Evolutionary conservation across 2,113 vertebrate genomes (phyloP).

Genomic region (Terrapene triunguis): DNA sequence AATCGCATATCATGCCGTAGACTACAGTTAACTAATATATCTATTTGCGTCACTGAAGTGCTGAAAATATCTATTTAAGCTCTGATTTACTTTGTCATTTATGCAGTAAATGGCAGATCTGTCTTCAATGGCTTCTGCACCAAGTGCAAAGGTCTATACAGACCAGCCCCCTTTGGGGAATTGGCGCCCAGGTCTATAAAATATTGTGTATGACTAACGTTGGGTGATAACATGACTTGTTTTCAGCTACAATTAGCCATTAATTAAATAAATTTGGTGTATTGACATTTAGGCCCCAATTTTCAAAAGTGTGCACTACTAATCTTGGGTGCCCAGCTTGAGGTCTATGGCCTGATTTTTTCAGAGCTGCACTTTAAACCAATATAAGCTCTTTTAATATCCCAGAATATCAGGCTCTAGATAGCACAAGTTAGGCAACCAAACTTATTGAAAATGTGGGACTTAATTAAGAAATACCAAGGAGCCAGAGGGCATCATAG

Average conservation of each 20-base stretch:
- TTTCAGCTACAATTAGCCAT: conserved; percentile 44
- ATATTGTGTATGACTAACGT: conserved; percentile 8
- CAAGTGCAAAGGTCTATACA: neutral
- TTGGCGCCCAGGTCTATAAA: neutral
- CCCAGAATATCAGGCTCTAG: neutral
- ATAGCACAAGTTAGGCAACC: neutral
- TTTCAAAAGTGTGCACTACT: conserved; percentile 11
- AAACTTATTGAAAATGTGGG: fast-evolving
- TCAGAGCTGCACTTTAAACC: neutral
- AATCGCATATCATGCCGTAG: neutral
- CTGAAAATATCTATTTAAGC: neutral
- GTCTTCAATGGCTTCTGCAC: neutral
- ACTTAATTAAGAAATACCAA: neutral
- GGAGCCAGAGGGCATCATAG: neutral
- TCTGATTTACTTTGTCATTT: neutral
- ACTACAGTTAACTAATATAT: neutral
- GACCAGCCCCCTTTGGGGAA: neutral
- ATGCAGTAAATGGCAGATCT: neutral
- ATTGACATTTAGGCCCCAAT: conserved; percentile 54
- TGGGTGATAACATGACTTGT: neutral
- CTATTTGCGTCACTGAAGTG: neutral
- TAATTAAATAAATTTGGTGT: neutral
- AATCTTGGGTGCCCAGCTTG: neutral
- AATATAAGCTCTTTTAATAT: neutral
- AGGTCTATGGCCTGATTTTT: neutral